Base-by-base conservation (phyloP, 2,888 invertebrate species). In the Ametastegia equiseti region DNA sequence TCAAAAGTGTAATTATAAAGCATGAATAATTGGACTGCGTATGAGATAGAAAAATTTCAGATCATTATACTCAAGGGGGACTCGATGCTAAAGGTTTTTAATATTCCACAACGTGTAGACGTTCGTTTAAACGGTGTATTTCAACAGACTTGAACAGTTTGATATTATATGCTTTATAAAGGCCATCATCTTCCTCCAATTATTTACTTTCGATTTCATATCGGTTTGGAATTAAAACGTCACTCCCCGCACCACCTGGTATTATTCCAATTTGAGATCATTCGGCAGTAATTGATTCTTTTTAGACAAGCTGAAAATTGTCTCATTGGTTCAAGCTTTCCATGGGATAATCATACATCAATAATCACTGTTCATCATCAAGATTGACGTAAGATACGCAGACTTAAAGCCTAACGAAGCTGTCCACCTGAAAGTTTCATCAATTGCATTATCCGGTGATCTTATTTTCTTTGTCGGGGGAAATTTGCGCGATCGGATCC, bases 381-480 rank as follows among this genome's bases (percentile, higher is more conserved):
- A 42, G 36, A 69, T 13, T 69, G 42, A 69, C 13, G 23, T 0
- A 33, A 67, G 42, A 42, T 30, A 63, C 27, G 63, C n/a, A 42
- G 69, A 69, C 42, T 69, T 63, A 7, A 63, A 11, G 42, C 19
- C 42, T 1, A 42, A 42, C 39, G 2, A 42, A 42, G 69, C 42
- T 69, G 42, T 11, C 19, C 33, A 42, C 11, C 23, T 19, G 33
- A 69, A 69, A 69, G 39, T 69, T 69, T 69, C 13, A 42, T 42
- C 42, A 69, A 69, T 39, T 42, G 42, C 42, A 69, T 69, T 69
- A 69, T 23, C 42, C 15, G 19, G 6, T 36, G 42, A 69, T 69
- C 69, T 69, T 42, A 69, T 69, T 42, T 69, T 69, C 69, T 36
- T 42, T 69, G 42, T 69, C 67, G 39, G 39, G 19, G 11, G 42